Evolutionary conservation across 1,140 invertebrate species (phyloP).

Genomic region (Lithobius niger): DNA sequence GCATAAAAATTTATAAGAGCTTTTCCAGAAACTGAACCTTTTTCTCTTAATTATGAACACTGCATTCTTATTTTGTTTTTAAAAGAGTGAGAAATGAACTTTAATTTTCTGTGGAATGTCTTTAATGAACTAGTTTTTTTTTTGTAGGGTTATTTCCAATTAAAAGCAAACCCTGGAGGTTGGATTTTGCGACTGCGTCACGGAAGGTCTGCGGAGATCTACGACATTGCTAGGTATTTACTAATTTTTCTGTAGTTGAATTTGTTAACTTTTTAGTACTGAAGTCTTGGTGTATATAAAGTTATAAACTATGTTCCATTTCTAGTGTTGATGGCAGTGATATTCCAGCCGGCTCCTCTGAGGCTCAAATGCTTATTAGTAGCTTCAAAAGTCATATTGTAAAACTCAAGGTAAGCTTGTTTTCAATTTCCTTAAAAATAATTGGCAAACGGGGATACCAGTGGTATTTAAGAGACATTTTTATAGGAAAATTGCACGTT

Average conservation of each 20-base stretch:
- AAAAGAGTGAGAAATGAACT: too few species aligned
- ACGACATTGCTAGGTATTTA: slow-evolving; percentile 42
- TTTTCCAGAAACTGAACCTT: too few species aligned
- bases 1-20: too few species aligned
- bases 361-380: slow-evolving; percentile 69
- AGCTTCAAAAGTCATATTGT: slow-evolving; percentile 81
- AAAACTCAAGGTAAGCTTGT: slow-evolving; percentile 48
- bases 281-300: too few species aligned
- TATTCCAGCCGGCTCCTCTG: slow-evolving; percentile 33
- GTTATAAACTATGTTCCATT: slow-evolving; percentile 13
- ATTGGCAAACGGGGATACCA: too few species aligned
- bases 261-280: too few species aligned
- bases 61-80: too few species aligned
- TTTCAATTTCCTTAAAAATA: too few species aligned
- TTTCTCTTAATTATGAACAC: too few species aligned
- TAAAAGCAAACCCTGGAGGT: slow-evolving; percentile 94
- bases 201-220: slow-evolving; percentile 87
- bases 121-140: slow-evolving; percentile 9
- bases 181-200: slow-evolving; percentile 77
- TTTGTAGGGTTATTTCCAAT: slow-evolving; percentile 72
- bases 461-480: too few species aligned
- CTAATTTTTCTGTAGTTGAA: too few species aligned
- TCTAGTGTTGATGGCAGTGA: slow-evolving; percentile 59
- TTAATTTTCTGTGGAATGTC: background rate
- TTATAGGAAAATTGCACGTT: too few species aligned